Evolutionary conservation across 2,113 vertebrate species (phyloP).

Genomic region (Genyomyrus donnyi): DNA sequence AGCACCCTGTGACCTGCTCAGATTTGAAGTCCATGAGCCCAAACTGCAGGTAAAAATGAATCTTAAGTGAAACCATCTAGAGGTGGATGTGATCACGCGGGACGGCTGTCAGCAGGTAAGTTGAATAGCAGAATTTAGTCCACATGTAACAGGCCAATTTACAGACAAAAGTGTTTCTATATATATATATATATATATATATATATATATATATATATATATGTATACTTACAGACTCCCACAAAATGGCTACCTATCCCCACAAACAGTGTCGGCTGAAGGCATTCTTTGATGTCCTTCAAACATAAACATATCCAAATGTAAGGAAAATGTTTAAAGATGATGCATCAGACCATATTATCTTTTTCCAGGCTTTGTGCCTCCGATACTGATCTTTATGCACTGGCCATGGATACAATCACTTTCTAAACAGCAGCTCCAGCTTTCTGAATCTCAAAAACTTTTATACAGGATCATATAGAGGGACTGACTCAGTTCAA

Average conservation of each 20-base stretch:
- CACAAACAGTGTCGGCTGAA: not conserved
- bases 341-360: too few relatives aligned
- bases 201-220: too few relatives aligned
- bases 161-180: not conserved
- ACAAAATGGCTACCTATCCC: not conserved
- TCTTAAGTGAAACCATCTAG: not conserved
- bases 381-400: not conserved
- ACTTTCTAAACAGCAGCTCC: too few relatives aligned
- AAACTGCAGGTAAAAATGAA: not conserved
- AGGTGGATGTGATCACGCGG: not conserved
- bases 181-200: too few relatives aligned
- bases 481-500: not conserved
- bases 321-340: too few relatives aligned
- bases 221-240: not conserved
- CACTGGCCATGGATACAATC: not conserved
- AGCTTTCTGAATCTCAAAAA: not conserved
- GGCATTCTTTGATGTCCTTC: not conserved
- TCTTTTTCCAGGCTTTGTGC: not conserved
- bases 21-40: not conserved
- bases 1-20: not conserved
- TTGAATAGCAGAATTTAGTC: not conserved
- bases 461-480: not conserved
- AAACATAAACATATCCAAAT: not conserved
- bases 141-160: not conserved
- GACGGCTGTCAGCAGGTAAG: not conserved